Evolutionary conservation across 2,797 vertebrate species (phyloP).

Genomic region (Champsocephalus gunnari): DNA sequence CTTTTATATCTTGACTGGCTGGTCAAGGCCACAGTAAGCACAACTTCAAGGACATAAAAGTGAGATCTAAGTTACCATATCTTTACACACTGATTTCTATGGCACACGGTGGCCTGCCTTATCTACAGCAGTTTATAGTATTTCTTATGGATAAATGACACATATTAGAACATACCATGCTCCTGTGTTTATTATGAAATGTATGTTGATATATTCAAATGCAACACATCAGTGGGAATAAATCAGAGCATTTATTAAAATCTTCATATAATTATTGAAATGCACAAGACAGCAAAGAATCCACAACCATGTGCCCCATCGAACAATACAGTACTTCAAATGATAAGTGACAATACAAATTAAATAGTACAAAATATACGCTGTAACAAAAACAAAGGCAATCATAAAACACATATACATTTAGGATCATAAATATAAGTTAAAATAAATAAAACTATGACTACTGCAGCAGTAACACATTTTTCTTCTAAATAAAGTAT

Average conservation of each 20-base stretch:
- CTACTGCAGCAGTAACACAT: slow-evolving; percentile 26
- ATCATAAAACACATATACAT: slow-evolving; percentile 25
- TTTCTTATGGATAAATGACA: slow-evolving; percentile 21
- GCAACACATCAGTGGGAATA: slow-evolving; percentile 14
- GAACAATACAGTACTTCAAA: slow-evolving; percentile 42
- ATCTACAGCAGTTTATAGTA: slow-evolving; percentile 5
- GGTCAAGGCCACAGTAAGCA: slow-evolving; percentile 52
- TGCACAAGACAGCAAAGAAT: slow-evolving; percentile 39
- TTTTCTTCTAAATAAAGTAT: slow-evolving; percentile 19
- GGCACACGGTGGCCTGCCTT: slow-evolving; percentile 52
- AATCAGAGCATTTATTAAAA: slow-evolving; percentile 20
- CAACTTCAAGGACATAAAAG: slow-evolving; percentile 47
- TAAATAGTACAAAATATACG: slow-evolving; percentile 27
- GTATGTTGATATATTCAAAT: slow-evolving; percentile 25
- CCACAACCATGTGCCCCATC: slow-evolving; percentile 3
- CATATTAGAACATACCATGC: slow-evolving; percentile 11
- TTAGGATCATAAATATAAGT: slow-evolving; percentile 66
- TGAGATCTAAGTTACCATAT: slow-evolving; percentile 55
- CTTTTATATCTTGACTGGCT: background rate
- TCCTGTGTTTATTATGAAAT: slow-evolving; percentile 48
- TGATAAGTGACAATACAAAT: slow-evolving; percentile 18
- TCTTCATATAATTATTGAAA: slow-evolving; percentile 56
- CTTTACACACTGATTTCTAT: slow-evolving; percentile 34
- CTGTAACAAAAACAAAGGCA: slow-evolving; percentile 23
- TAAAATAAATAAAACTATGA: slow-evolving; percentile 64